A percentile compares a stretch with the other conserved stretches of the same genome.
Evolutionary conservation across 1,140 invertebrate genomes (phyloP).

Genomic region (Cataglyphis hispanica): DNA sequence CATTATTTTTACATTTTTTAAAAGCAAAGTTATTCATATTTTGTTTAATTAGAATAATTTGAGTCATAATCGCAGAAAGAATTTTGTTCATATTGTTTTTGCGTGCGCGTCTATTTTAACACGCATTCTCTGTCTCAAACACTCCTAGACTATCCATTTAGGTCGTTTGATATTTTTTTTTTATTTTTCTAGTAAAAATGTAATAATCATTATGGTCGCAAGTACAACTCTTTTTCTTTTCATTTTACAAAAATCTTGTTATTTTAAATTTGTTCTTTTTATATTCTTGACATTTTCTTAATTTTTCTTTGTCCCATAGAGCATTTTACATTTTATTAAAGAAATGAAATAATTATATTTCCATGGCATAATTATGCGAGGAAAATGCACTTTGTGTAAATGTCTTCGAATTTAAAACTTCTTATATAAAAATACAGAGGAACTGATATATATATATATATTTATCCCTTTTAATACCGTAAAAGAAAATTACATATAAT

Average conservation of each 20-base stretch:
- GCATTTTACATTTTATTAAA: too few species aligned
- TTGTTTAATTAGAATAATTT: neutral
- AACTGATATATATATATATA: neutral
- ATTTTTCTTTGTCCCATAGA: too few species aligned
- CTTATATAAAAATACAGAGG: neutral
- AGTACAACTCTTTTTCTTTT: too few species aligned
- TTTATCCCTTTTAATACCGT: neutral
- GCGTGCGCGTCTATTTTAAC: too few species aligned
- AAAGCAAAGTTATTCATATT: neutral
- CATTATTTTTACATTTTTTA: neutral
- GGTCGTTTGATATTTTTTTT: too few species aligned
- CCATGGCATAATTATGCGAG: neutral
- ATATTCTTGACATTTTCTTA: neutral
- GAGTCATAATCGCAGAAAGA: neutral
- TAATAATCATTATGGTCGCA: too few species aligned
- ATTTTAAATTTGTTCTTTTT: neutral
- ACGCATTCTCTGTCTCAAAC: too few species aligned
- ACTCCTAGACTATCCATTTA: too few species aligned
- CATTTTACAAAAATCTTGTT: too few species aligned
- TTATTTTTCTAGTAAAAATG: too few species aligned
- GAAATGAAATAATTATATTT: too few species aligned
- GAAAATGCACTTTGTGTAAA: neutral
- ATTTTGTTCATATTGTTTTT: neutral
- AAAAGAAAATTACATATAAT: conserved; percentile 2
- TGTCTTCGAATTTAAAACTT: neutral